Evolutionary conservation across 35 echinoderm and acorn worm species (phyloP), one percentile per base, ranked within the genome.

Genomic region (Heliocidaris erythrogramma): DNA sequence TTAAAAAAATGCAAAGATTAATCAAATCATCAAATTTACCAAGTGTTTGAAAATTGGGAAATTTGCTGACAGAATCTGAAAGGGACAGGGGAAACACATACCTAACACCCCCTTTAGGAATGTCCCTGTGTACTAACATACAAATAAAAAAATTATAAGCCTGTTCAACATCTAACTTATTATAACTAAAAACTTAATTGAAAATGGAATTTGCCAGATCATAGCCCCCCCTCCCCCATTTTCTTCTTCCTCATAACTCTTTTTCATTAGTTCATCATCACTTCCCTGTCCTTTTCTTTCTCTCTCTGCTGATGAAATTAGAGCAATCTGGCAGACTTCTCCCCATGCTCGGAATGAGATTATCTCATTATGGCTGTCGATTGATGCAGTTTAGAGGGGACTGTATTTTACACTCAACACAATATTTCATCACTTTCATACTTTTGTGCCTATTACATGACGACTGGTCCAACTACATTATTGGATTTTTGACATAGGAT

Each of bases 281-380:
- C 87, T 89, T 48, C 32, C 3, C 85, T 5, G 9, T 21, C 32
- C 29, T 21, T 48, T 48, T 89, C 7, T 47, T 30, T 3, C 7
- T 89, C 13, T 24, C 10, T 47, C 87, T 89, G 61, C 18, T 78
- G 65, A 78, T 78, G 65, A 78, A 78, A 78, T 78, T 78, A 78
- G 65, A 78, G 8, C 65, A 78, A 78, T 18, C 65, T 78, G 65
- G 65, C 21, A 24, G 65, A 78, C 65, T 24, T 78, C 21, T 78
- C 27, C 65, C 65, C 65, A 78, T 78, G 65, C 27, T 24, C 65
- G n/a, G 65, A 78, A 78, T 78, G 27, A 78, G 65, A 78, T 78
- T 78, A 78, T 78, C 65, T 78, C 65, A n/a, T 78, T 78, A 78
- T 78, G 27, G 65, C 65, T n/a, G 65, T 78, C 65, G 65, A 78